Evolutionary conservation across 2,113 vertebrate genomes (phyloP).

Genomic region (Gadus macrocephalus): DNA sequence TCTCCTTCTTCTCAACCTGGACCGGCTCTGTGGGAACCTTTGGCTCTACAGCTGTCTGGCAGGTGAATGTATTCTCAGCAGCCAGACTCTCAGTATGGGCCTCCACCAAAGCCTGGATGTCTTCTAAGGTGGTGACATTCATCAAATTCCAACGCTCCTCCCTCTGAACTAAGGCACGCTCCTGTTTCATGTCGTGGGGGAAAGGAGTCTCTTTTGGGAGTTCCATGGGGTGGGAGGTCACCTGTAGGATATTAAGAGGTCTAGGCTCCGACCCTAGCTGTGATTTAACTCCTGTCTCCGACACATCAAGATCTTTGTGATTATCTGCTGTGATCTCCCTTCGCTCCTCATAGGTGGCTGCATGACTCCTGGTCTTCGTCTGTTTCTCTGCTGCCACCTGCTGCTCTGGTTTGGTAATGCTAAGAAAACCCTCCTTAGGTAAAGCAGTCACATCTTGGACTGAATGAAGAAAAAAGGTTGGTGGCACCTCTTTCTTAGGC

Average conservation of each 20-base stretch:
- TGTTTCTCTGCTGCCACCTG: conserved; percentile 58
- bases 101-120: conserved; percentile 63
- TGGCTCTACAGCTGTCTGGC: conserved; percentile 61
- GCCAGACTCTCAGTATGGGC: conserved; percentile 53
- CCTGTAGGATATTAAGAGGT: conserved; percentile 45
- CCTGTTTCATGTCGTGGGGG: conserved; percentile 36
- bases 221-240: conserved; percentile 55
- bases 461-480: conserved; percentile 63
- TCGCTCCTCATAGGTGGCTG: conserved; percentile 63
- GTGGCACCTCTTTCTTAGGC: conserved; percentile 53
- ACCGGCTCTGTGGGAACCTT: conserved; percentile 58
- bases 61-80: conserved; percentile 36
- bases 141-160: conserved; percentile 68
- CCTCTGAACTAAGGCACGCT: conserved; percentile 68
- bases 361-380: conserved; percentile 62
- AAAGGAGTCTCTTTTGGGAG: conserved; percentile 71
- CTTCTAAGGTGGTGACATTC: conserved; percentile 61
- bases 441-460: conserved; percentile 52
- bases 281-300: conserved; percentile 36
- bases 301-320: conserved; percentile 53
- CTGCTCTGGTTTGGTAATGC: conserved; percentile 50
- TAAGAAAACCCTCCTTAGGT: conserved; percentile 69
- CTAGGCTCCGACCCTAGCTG: conserved; percentile 50
- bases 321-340: conserved; percentile 54
- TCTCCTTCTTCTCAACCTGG: conserved; percentile 60